phyloP scores from a whole-genome alignment of 2,797 vertebrate species.

The Toxotes lorentzi region DNA sequence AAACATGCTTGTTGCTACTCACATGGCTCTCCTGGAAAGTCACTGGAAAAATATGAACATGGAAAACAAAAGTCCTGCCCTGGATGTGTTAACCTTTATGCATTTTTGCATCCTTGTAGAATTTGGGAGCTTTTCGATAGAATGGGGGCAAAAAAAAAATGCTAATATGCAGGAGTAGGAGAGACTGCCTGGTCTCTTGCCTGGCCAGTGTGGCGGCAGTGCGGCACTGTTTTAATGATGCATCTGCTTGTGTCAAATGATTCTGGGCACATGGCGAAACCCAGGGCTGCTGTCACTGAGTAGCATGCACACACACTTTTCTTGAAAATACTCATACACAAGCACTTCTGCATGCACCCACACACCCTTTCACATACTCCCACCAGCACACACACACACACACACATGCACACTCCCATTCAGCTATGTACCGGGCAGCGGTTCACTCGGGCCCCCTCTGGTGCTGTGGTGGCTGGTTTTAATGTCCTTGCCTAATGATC shows the following conservation, averaged over 20 bases:
- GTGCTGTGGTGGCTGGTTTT: conserved; percentile 87
- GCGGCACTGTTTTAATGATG: conserved; percentile 88
- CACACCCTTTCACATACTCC: conserved; percentile 37
- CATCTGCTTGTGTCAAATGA: conserved; percentile 88
- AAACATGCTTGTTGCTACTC: conserved; percentile 68
- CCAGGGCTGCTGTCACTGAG: conserved; percentile 79
- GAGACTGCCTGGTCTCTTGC: conserved; percentile 75
- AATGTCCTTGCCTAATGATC: conserved; percentile 90
- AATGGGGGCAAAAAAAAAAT: conserved; percentile 55
- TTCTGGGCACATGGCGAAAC: conserved; percentile 87
- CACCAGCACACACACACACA: conserved; percentile 40
- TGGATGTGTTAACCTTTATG: conserved; percentile 45
- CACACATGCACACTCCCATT: conserved; percentile 58
- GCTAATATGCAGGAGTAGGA: conserved; percentile 65
- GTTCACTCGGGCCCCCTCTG: conserved; percentile 85
- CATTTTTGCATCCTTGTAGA: conserved; percentile 70
- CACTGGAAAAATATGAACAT: conserved; percentile 48
- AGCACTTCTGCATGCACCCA: conserved; percentile 52
- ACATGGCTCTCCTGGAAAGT: conserved; percentile 59
- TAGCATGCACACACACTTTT: conserved; percentile 56
- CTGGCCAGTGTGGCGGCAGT: conserved; percentile 67
- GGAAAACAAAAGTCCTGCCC: conserved; percentile 34
- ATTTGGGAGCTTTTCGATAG: conserved; percentile 65
- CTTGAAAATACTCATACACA: conserved; percentile 63
- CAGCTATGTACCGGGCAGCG: conserved; percentile 80